These are phyloP conservation scores for Patiria pectinifera DNA, from an alignment of 53 echinoderm and acorn worm genomes.

Conservation along the genomic window DNA sequence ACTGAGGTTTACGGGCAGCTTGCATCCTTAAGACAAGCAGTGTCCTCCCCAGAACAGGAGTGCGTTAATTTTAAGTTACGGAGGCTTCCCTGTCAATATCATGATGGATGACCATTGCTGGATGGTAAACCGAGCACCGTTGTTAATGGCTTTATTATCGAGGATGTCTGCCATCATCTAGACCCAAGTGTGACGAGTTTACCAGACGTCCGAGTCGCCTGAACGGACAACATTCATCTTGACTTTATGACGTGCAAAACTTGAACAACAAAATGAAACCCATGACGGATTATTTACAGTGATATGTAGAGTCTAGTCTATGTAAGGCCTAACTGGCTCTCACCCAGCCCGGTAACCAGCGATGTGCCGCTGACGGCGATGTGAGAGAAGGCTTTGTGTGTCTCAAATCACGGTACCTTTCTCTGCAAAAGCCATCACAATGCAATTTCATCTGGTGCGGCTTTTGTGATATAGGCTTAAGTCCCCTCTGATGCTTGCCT, in stretches of 20 bases:
- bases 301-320: too few relatives aligned
- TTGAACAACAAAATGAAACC: neutral
- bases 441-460: neutral
- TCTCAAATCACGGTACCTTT: neutral
- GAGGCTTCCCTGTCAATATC: neutral
- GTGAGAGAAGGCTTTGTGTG: neutral
- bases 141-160: neutral
- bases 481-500: neutral
- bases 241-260: neutral
- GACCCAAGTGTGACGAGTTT: neutral
- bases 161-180: neutral
- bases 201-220: neutral
- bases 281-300: too few relatives aligned
- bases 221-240: neutral
- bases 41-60: neutral
- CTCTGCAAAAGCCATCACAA: neutral
- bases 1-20: neutral
- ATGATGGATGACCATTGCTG: neutral
- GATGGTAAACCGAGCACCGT: constrained; percentile 4
- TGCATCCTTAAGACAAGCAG: neutral
- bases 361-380: neutral
- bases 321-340: neutral
- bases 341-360: neutral
- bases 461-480: neutral
- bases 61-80: neutral